Percentiles rank a stretch among this genome's conserved stretches.
Evolutionary conservation across 1,140 invertebrate species (phyloP).

Genomic region (Leguminivora glycinivorella): DNA sequence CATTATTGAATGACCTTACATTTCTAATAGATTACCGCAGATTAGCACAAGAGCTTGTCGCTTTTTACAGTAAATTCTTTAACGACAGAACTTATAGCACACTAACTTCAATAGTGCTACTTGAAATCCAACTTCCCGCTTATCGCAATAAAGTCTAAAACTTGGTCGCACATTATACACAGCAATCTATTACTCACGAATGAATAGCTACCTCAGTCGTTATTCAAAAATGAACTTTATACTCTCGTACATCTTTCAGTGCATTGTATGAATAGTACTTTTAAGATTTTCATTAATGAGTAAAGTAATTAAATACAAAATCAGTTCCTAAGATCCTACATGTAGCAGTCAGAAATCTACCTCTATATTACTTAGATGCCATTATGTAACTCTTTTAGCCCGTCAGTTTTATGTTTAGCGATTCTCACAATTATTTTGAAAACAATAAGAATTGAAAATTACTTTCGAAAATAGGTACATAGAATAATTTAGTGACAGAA

Average conservation of each 20-base stretch:
- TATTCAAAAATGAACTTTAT: background rate
- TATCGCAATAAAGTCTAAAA: slow-evolving; percentile 5
- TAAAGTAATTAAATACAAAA: slow-evolving; percentile 11
- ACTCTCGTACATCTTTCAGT: background rate
- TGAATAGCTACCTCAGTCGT: background rate
- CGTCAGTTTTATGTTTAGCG: slow-evolving; percentile 19
- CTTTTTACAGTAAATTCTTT: slow-evolving; percentile 4
- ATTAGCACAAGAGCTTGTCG: too few relatives aligned
- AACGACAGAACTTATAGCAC: background rate
- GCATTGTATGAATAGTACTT: background rate
- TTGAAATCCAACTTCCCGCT: background rate
- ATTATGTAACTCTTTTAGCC: slow-evolving; percentile 42
- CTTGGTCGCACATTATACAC: slow-evolving; percentile 14
- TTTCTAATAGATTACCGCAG: background rate
- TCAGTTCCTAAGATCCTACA: slow-evolving; percentile 49
- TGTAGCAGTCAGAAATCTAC: slow-evolving; percentile 47
- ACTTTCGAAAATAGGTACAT: background rate
- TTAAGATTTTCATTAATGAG: background rate
- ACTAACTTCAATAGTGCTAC: background rate
- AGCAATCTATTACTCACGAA: background rate
- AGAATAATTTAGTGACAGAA: background rate
- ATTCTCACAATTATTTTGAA: background rate
- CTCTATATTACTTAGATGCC: slow-evolving; percentile 42
- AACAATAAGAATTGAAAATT: background rate
- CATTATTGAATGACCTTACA: background rate